These are phyloP conservation scores for Aethes cnicana DNA, from an alignment of 2,888 invertebrate species.

Conservation along the genomic window DNA sequence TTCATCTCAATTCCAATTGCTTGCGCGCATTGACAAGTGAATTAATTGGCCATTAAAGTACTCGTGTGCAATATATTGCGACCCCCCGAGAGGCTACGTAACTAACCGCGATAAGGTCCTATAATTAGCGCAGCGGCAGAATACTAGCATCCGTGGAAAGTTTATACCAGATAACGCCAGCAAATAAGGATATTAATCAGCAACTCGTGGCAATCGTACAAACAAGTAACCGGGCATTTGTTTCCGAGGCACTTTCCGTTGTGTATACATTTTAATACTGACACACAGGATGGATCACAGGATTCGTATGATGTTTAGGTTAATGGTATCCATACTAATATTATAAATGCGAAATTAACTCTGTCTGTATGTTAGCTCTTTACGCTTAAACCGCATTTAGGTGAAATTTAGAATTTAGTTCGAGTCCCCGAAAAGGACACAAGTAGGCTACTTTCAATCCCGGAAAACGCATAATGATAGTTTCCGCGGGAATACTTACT, in stretches of 20 bases:
- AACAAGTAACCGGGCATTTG: slow-evolving; percentile 12
- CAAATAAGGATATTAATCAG: slow-evolving; percentile 50
- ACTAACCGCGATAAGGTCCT: slow-evolving; percentile 30
- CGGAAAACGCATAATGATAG: no score
- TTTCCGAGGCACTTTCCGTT: slow-evolving; percentile 10
- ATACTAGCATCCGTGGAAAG: slow-evolving; percentile 45
- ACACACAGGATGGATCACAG: no score
- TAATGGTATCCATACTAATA: no score
- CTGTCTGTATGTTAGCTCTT: no score
- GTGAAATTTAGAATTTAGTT: no score
- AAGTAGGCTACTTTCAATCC: no score
- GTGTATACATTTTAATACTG: no score
- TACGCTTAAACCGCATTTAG: no score
- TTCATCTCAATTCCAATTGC: background rate
- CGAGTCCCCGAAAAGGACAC: no score
- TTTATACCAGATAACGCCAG: slow-evolving; percentile 46
- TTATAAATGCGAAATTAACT: no score
- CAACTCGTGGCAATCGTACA: slow-evolving; percentile 7
- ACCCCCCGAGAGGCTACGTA: slow-evolving; percentile 21
- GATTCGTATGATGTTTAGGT: no score
- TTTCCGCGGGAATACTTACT: no score
- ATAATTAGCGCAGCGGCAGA: slow-evolving; percentile 34
- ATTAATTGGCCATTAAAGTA: background rate
- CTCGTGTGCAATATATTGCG: slow-evolving; percentile 16
- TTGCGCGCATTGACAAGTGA: background rate